Base-by-base conservation (phyloP, 1,140 invertebrate genomes). In the Steinernema feltiae region DNA sequence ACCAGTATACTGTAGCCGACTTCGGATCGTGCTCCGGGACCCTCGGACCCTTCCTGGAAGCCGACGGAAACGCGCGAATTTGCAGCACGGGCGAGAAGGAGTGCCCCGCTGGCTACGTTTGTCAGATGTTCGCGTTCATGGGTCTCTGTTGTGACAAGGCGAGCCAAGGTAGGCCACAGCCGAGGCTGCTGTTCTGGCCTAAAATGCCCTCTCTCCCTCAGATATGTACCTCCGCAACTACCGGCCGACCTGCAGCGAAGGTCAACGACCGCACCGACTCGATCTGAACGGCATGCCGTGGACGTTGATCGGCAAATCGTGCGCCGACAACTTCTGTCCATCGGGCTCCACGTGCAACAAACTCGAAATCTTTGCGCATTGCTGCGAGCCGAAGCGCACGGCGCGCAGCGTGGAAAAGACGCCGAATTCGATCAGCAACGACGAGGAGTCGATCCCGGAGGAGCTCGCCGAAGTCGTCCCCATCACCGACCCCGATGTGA, bases 301-400 rank as follows among this genome's bases (percentile, higher is more conserved):
- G 32, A 76, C 41, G 29, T 72, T 74, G 21, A 69, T 78, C 29
- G 76, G 76, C 70, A 78, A 78, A 35, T 70, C 53, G 18, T 78
- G 76, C 31, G 29, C 46, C 30, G 76, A 78, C 63, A 71, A 75
- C 27, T 78, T 78, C 69, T 78, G 76, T 32, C 76, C 76, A 0
- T 24, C 30, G 1, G 72, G 74, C 17, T 70, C 74, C 72, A 29
- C 32, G 21, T 78, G 76, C 35, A 70, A 75, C 29, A 46, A 71
- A 7, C 35, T 29, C 29, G 73, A 78, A 18, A 29, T 73, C 27
- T 78, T 76, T 29, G 72, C 76, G 1, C 69, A 71, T 30, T 78
- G 76, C 41, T 78, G 76, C 24, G 53, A n/a, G 53, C 24, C 53
- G 15, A 15, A 21, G 24, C 7, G 53, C 2, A 3, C 53, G 53